phyloP scores from a whole-genome alignment of 2,888 invertebrate species.

The Pomacea canaliculata region DNA sequence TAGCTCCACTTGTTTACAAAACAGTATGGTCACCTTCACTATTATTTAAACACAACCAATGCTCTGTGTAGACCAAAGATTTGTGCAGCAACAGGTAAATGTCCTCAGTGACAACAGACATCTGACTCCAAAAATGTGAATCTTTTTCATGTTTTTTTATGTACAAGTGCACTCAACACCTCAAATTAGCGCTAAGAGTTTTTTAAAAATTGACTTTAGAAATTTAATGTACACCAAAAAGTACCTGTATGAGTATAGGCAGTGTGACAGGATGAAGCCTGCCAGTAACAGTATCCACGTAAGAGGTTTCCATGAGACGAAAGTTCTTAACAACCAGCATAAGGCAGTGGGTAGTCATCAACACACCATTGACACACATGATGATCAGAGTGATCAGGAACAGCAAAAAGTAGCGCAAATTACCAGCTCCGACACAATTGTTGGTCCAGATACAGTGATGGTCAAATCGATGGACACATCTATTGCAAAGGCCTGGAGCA shows the following conservation, averaged over 20 bases:
- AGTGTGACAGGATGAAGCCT: constrained; percentile 51
- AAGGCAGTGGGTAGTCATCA: constrained; percentile 52
- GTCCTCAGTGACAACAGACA: not conserved
- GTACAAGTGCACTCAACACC: not conserved
- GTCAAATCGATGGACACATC: constrained; percentile 67
- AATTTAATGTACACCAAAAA: constrained; percentile 39
- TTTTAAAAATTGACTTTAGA: not conserved
- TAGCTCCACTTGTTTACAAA: no score
- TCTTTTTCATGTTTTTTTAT: no score
- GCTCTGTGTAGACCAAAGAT: not conserved
- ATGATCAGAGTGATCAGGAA: constrained; percentile 59
- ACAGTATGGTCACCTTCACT: not conserved
- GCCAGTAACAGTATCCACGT: constrained; percentile 49
- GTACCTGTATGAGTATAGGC: constrained; percentile 61
- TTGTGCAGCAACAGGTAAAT: not conserved
- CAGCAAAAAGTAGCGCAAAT: constrained; percentile 62
- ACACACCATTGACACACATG: constrained; percentile 60
- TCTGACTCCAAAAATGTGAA: not conserved
- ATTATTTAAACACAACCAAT: not conserved
- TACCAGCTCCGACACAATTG: constrained; percentile 67
- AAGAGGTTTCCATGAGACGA: constrained; percentile 52
- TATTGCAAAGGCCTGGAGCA: constrained; percentile 61
- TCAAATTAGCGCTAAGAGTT: not conserved
- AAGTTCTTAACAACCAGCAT: constrained; percentile 44
- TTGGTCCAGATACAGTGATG: constrained; percentile 70